A percentile compares a stretch with the other conserved stretches of the same genome.
Evolutionary conservation across 2,797 vertebrate genomes (phyloP).

Genomic region (Pygocentrus nattereri): DNA sequence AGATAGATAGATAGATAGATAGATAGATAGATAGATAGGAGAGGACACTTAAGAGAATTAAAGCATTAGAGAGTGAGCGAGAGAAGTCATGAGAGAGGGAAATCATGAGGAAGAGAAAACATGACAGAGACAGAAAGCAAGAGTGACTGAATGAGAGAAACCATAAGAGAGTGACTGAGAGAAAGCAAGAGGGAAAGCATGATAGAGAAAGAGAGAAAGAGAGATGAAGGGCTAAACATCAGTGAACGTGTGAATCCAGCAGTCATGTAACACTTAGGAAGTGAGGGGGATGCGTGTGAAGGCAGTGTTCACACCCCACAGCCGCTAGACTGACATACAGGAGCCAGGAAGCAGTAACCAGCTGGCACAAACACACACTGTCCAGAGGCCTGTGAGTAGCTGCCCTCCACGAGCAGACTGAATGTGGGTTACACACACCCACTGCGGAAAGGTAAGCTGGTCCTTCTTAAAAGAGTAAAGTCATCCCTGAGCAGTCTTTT

Average conservation of each 20-base stretch:
- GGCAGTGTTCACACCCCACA: slow-evolving; percentile 6
- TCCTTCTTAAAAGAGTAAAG: slow-evolving; percentile 9
- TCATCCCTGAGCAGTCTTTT: slow-evolving; percentile 14
- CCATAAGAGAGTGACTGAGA: background rate
- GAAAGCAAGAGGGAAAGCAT: background rate
- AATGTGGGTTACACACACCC: background rate
- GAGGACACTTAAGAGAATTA: too few species aligned
- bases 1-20: too few species aligned
- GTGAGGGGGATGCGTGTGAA: slow-evolving; percentile 18
- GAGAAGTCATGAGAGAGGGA: background rate
- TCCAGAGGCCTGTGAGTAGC: slow-evolving; percentile 6
- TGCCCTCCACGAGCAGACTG: background rate
- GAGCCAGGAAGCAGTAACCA: slow-evolving; percentile 22
- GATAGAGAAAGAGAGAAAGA: background rate
- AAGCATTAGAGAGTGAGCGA: too few species aligned
- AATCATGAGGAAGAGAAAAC: background rate
- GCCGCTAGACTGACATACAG: slow-evolving; percentile 19
- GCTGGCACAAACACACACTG: slow-evolving; percentile 6
- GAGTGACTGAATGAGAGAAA: too few species aligned
- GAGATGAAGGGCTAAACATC: background rate
- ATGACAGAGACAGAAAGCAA: background rate
- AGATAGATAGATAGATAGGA: too few species aligned
- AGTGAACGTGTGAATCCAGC: background rate
- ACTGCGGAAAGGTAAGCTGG: background rate
- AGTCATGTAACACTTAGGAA: slow-evolving; percentile 5